phyloP scores from a whole-genome alignment of 1,140 invertebrate genomes.

The Anastrepha ludens region DNA sequence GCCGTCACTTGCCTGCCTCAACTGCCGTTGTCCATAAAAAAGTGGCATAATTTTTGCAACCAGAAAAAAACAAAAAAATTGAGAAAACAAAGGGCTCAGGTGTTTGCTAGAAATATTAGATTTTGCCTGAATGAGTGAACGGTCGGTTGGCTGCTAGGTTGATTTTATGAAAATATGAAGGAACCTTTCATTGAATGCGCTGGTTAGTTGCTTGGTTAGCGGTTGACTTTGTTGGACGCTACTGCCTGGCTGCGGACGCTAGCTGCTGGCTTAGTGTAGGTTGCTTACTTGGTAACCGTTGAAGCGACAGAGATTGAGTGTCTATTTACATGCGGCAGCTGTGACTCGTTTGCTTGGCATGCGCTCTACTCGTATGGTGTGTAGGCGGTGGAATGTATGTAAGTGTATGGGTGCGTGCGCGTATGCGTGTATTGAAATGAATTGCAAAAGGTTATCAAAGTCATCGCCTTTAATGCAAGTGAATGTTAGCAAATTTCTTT shows the following conservation, averaged over 20 bases:
- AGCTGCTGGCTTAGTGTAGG: not conserved
- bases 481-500: slow-evolving; percentile 22
- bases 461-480: slow-evolving; percentile 48
- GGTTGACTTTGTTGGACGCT: not conserved
- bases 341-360: slow-evolving; percentile 6
- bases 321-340: slow-evolving; percentile 46
- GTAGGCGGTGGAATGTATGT: not conserved
- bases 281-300: slow-evolving; percentile 3
- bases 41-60: slow-evolving; percentile 37
- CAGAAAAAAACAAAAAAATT: slow-evolving; percentile 12
- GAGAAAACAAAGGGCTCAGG: slow-evolving; percentile 31
- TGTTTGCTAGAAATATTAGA: slow-evolving; percentile 52
- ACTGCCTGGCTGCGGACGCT: not conserved
- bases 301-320: slow-evolving; percentile 47
- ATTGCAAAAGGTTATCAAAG: slow-evolving; percentile 48
- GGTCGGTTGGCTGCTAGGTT: slow-evolving; percentile 31
- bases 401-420: not conserved
- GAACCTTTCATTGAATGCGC: not conserved
- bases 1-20: slow-evolving; percentile 39
- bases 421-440: slow-evolving; percentile 20
- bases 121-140: slow-evolving; percentile 47
- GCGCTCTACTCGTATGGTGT: not conserved
- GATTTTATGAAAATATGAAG: slow-evolving; percentile 16
- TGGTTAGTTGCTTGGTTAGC: not conserved
- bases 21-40: slow-evolving; percentile 9